Conservation (phyloP, 1,140 invertebrate genomes). For the Calliopsis andreniformis region DNA sequence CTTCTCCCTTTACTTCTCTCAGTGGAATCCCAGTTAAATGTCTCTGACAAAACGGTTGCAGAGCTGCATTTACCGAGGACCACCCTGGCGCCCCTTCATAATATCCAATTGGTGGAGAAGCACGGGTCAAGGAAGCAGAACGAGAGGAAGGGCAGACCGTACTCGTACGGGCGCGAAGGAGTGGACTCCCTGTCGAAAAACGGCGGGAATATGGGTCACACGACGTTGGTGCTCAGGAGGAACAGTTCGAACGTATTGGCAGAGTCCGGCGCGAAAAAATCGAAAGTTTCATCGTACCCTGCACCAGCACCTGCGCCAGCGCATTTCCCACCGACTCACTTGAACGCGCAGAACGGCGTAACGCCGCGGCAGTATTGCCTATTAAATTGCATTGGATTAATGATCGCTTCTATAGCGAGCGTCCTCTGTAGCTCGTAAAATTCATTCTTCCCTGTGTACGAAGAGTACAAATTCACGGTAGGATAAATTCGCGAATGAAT, state of each 20-base stretch:
- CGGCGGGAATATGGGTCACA: constrained; percentile 30
- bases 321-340: constrained; percentile 61
- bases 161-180: constrained; percentile 27
- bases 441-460: constrained; percentile 22
- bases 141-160: constrained; percentile 45
- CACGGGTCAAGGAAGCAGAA: constrained; percentile 42
- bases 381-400: constrained; percentile 40
- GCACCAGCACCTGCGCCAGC: constrained; percentile 61
- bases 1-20: too few relatives aligned
- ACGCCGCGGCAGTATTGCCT: constrained; percentile 22
- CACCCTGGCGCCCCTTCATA: constrained; percentile 39
- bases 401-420: constrained; percentile 34
- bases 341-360: constrained; percentile 51
- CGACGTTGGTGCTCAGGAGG: constrained; percentile 44
- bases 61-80: constrained; percentile 54
- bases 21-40: too few relatives aligned
- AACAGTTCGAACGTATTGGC: constrained; percentile 51
- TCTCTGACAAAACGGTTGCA: constrained; percentile 36
- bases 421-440: constrained; percentile 27
- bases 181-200: constrained; percentile 24
- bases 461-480: constrained; percentile 18
- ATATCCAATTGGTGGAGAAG: constrained; percentile 40
- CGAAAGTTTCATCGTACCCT: constrained; percentile 53
- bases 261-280: constrained; percentile 49
- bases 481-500: not conserved